These are phyloP conservation scores for Sympetrum striolatum DNA, from an alignment of 2,888 invertebrate species.

Conservation along the genomic window DNA sequence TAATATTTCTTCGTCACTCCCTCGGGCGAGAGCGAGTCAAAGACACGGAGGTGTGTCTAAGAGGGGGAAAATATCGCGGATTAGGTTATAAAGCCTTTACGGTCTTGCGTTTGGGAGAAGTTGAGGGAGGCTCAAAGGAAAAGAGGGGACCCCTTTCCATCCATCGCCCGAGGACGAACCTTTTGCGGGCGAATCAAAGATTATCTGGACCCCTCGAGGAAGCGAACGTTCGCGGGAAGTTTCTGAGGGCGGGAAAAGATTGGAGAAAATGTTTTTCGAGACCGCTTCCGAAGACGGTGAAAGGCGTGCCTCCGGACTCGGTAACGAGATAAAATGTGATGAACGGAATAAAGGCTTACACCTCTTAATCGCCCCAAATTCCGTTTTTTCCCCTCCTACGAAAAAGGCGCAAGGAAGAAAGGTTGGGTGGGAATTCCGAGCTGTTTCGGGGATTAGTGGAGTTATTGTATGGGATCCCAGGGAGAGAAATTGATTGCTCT, in stretches of 20 bases:
- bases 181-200: conserved; percentile 35
- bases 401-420: background rate
- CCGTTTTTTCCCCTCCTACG: background rate
- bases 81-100: conserved; percentile 41
- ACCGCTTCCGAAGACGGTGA: background rate
- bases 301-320: background rate
- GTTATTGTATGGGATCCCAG: background rate
- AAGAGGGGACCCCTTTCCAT: background rate
- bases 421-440: background rate
- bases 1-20: conserved; percentile 29
- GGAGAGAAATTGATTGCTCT: background rate
- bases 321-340: conserved; percentile 11
- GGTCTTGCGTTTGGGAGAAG: conserved; percentile 27
- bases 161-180: background rate
- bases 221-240: background rate
- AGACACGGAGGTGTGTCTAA: background rate
- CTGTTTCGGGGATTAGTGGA: background rate
- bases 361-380: background rate
- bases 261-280: conserved; percentile 3
- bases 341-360: background rate
- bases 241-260: background rate
- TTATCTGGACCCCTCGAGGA: conserved; percentile 17
- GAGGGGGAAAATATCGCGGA: conserved; percentile 22
- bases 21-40: background rate
- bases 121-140: background rate